Base-by-base conservation (phyloP, 2,113 vertebrate species). In the Bagarius yarrelli region DNA sequence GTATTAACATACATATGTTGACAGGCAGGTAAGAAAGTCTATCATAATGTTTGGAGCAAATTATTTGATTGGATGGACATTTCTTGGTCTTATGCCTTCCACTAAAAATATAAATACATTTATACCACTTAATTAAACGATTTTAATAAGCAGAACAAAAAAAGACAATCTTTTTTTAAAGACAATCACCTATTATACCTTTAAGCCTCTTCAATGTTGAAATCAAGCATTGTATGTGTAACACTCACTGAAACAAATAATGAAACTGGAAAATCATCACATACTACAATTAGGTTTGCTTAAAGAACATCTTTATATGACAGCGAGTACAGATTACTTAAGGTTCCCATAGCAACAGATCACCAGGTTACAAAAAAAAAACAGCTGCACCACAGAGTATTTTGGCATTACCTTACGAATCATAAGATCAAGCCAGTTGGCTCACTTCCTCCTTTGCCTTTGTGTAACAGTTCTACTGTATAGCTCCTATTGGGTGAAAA, bases 261-360 rank as follows among this genome's bases (percentile, higher is more conserved):
- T 69, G 13, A 13, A 71, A 52, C 19, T 30, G 16, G 15, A 71
- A 8, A 52, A 27, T 52, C 13, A 12, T 2, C 44, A 71, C 0
- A 19, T 27, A 19, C 9, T 30, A 13, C 11, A 52, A 30, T 30
- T 19, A 53, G 19, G 47, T 25, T 70, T 70, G 40, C 69, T 72
- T 11, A 53, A 52, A 71, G 25, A 72, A 72, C 25, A 72, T 61
- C 44, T 79, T 71, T 76, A 71, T 63, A 76, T 52, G 0, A 34
- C 36, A 21, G 30, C 71, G 60, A 83, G 52, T 1, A 32, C 16
- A 55, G 47, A 52, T 72, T 50, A 79, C 70, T 70, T 61, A 75
- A 12, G 27, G 63, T 87, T 70, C n/a, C 84, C 81, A 88, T 84
- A 70, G 88, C 83, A 90, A 88, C 85, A 84, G 56, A 63, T 78